Percentiles rank a stretch among this genome's conserved stretches.
Conservation (phyloP, 2,113 vertebrate species). For the Microtus richardsoni region DNA sequence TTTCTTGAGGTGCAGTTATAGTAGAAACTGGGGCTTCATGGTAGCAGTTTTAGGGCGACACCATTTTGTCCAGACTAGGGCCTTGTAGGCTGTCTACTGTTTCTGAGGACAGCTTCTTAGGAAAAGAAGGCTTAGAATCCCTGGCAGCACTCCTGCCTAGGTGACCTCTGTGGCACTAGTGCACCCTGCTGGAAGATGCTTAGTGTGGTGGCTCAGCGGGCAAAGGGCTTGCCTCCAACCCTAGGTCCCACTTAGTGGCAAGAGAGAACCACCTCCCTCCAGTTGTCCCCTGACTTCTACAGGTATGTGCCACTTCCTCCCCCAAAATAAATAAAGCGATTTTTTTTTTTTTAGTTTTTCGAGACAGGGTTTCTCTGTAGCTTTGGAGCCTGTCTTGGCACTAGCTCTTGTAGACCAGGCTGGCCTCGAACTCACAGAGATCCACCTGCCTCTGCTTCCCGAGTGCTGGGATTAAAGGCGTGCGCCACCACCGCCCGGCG, state of each 20-base stretch:
- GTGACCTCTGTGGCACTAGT: no score
- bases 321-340: neutral
- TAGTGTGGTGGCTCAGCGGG: neutral
- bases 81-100: neutral
- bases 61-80: neutral
- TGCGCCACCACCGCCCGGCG: no score
- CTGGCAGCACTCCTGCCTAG: neutral
- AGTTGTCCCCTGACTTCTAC: neutral
- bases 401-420: no score
- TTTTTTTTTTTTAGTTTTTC: no score
- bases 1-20: neutral
- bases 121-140: neutral
- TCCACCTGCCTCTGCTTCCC: no score
- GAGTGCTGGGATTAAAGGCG: no score
- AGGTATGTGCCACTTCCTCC: neutral
- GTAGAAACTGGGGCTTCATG: neutral
- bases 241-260: neutral
- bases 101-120: neutral
- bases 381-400: no score
- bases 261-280: neutral
- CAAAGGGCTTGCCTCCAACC: neutral
- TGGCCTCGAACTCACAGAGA: no score
- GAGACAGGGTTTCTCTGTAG: no score
- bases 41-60: neutral
- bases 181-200: neutral